phyloP scores from a whole-genome alignment of 2,113 vertebrate species.

The Ailurus styani region DNA sequence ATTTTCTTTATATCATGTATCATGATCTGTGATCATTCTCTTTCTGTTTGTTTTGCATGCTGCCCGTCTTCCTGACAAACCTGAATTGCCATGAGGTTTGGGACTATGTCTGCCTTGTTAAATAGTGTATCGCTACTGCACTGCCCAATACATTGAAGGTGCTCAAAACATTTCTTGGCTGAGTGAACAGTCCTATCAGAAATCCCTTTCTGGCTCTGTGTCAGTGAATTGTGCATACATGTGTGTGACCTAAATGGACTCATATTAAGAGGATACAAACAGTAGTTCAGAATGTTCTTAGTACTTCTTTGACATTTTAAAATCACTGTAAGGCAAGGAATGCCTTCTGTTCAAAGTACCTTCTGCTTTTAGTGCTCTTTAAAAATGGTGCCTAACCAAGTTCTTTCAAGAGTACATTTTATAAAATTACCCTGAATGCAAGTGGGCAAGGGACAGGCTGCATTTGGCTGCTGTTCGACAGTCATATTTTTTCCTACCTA shows the following conservation, averaged over 20 bases:
- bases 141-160: not conserved
- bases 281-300: not conserved
- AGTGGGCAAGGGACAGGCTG: not conserved
- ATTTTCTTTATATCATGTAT: not conserved
- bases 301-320: not conserved
- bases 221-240: not conserved
- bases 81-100: not conserved
- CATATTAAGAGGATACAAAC: not conserved
- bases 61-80: not conserved
- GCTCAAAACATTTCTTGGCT: not conserved
- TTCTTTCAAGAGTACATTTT: constrained; percentile 49
- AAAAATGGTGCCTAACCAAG: constrained; percentile 4
- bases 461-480: constrained; percentile 35
- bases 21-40: not conserved
- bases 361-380: constrained; percentile 53
- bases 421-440: constrained; percentile 33
- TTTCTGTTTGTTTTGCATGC: not conserved
- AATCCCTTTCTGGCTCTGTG: not conserved
- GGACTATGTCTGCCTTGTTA: not conserved
- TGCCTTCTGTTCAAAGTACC: not conserved
- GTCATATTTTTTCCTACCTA: constrained; percentile 13
- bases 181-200: not conserved
- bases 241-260: not conserved
- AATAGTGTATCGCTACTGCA: not conserved
- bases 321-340: not conserved